Evolutionary conservation across 2,113 vertebrate species (phyloP).

Genomic region (Podarcis cretensis): DNA sequence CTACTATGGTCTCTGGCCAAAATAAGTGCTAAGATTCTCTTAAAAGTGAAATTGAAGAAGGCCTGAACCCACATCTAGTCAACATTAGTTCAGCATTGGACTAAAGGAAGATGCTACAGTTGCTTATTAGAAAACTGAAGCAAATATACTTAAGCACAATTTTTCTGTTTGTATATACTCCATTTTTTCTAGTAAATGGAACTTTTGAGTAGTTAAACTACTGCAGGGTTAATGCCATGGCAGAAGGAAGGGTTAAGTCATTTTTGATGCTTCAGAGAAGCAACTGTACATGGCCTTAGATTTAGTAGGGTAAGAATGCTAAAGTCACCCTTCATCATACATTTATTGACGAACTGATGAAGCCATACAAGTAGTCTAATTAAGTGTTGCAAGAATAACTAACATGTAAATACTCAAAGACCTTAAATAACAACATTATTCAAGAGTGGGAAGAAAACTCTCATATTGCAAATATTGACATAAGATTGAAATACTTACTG

Average conservation of each 20-base stretch:
- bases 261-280: slow-evolving; percentile 25
- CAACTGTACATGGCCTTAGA: neutral
- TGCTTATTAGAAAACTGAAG: neutral
- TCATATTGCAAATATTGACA: slow-evolving; percentile 51
- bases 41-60: neutral
- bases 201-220: neutral
- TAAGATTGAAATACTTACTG: slow-evolving; percentile 6
- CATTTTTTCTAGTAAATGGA: neutral
- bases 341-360: neutral
- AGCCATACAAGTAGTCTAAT: slow-evolving; percentile 38
- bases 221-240: neutral
- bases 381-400: slow-evolving; percentile 55
- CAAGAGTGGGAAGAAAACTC: slow-evolving; percentile 33
- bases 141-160: neutral
- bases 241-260: neutral
- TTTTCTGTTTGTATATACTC: neutral
- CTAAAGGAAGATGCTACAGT: neutral
- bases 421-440: slow-evolving; percentile 27
- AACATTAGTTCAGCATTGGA: neutral
- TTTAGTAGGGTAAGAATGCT: neutral
- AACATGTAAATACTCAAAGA: slow-evolving; percentile 39
- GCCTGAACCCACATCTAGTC: neutral
- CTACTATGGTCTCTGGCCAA: neutral
- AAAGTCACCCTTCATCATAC: neutral
- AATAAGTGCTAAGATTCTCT: neutral